Evolutionary conservation across 2,113 vertebrate species (phyloP), one percentile per base, ranked within the genome.

Genomic region (Scalopus aquaticus): DNA sequence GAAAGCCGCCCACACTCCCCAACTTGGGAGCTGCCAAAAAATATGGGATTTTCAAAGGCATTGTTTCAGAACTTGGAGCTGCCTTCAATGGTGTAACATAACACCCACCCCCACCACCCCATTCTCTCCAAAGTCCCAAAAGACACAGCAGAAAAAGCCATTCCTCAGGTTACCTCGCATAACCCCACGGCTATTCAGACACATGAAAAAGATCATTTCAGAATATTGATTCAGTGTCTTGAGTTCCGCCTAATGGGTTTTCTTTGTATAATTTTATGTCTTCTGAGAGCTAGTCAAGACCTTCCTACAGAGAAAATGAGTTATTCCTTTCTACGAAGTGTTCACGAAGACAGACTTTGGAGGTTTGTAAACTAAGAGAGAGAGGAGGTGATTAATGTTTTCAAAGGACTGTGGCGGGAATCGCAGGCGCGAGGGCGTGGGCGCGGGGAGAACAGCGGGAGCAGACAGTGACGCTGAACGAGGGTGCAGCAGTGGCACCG

Each of bases 101-200:
- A 96, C 51, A 84, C 90, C 90, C 96, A 97, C 95, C n/a, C 93
- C 90, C 56, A 46, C 58, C 49, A 84, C 84, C 49, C 87, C 9
- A 49, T 87, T 58, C 80, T 93, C 49, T 78, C 87, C 90, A 8
- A 79, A 84, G 80, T 74, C 72, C 72, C 86, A 32, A 76, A 94
- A 89, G 87, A 95, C 72, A 91, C 72, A 84, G 65, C 37, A 95
- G 93, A 94, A 90, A 96, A 95, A 93, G 83, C 24, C 42, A 84
- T 96, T 90, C 87, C 78, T 39, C 51, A 56, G 28, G 26, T 82
- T 79, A 90, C 95, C 90, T 96, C n/a, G 56, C 44, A 76, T 93
- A 88, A 96, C 95, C 96, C 81, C 19, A 84, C 28, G 93, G 44
- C 54, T 95, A 60, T 90, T 39, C 69, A 54, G 64, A 88, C 49